phyloP scores from a whole-genome alignment of 2,113 vertebrate species.

The Mionectes macconnelli region DNA sequence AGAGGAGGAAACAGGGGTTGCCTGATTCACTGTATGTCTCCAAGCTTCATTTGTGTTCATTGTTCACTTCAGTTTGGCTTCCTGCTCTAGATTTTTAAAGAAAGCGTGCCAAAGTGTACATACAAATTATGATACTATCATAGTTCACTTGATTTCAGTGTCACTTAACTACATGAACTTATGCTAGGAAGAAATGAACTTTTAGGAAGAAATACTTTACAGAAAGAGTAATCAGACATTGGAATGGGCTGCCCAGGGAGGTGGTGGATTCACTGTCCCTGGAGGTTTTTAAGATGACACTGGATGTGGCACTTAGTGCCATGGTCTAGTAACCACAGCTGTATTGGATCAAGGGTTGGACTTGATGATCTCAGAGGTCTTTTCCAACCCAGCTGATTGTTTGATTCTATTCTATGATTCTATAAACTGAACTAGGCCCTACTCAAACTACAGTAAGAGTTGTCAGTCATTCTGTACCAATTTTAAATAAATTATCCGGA shows the following conservation, averaged over 20 bases:
- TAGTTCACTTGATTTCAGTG: neutral
- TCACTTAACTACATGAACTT: neutral
- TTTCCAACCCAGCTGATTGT: no score
- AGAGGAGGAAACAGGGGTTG: neutral
- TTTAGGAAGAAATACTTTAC: no score
- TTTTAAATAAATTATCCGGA: neutral
- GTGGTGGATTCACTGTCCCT: no score
- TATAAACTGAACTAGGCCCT: neutral
- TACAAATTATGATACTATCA: neutral
- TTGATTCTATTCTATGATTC: no score
- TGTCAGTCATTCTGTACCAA: neutral
- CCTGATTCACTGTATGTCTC: neutral
- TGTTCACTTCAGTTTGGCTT: neutral
- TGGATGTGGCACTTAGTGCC: no score
- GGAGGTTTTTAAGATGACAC: no score
- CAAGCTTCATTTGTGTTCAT: neutral
- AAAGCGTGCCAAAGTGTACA: neutral
- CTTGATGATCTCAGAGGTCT: no score
- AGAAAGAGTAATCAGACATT: no score
- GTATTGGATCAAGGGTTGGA: no score
- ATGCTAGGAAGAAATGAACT: neutral
- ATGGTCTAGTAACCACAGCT: no score
- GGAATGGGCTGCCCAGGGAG: no score
- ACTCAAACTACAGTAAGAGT: neutral
- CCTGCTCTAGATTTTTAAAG: neutral